phyloP scores from a whole-genome alignment of 2,113 vertebrate species.

The Boleophthalmus pectinirostris region DNA sequence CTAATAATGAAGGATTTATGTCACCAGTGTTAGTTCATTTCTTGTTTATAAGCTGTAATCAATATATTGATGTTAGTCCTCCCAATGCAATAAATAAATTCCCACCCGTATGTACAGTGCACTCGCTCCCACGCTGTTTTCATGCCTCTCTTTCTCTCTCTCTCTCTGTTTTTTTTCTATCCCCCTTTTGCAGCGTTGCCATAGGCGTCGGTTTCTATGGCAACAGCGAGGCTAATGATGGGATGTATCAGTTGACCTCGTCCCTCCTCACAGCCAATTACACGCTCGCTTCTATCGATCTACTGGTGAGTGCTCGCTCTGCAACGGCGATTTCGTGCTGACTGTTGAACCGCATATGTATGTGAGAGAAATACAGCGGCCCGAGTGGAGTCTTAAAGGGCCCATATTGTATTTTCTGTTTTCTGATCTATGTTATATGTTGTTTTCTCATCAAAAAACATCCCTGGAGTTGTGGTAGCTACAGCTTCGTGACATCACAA shows the following conservation, averaged over 20 bases:
- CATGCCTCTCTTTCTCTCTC: slow-evolving; percentile 18
- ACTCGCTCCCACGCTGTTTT: slow-evolving; percentile 39
- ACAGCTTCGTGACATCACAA: no score
- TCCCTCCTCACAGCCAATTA: slow-evolving; percentile 91
- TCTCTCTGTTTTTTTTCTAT: slow-evolving; percentile 13
- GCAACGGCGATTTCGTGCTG: slow-evolving; percentile 49
- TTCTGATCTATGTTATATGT: no score
- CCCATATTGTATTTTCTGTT: no score
- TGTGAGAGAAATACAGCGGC: neutral
- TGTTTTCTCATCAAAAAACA: no score
- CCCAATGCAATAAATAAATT: no score
- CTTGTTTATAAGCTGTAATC: no score
- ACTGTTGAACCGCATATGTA: neutral
- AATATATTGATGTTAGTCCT: no score
- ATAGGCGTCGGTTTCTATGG: slow-evolving; percentile 96
- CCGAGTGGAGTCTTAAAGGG: no score
- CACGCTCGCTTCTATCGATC: slow-evolving; percentile 86
- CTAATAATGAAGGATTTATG: no score
- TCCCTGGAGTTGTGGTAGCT: no score
- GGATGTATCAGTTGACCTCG: slow-evolving; percentile 91
- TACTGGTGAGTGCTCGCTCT: slow-evolving; percentile 83
- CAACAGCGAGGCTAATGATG: slow-evolving; percentile 94
- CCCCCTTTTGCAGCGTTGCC: slow-evolving; percentile 78
- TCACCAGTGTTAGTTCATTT: no score
- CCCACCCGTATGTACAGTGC: no score